Percentiles rank a stretch among this genome's conserved stretches.
phyloP scores from a whole-genome alignment of 2,888 invertebrate genomes.

The Amaurobius ferox region DNA sequence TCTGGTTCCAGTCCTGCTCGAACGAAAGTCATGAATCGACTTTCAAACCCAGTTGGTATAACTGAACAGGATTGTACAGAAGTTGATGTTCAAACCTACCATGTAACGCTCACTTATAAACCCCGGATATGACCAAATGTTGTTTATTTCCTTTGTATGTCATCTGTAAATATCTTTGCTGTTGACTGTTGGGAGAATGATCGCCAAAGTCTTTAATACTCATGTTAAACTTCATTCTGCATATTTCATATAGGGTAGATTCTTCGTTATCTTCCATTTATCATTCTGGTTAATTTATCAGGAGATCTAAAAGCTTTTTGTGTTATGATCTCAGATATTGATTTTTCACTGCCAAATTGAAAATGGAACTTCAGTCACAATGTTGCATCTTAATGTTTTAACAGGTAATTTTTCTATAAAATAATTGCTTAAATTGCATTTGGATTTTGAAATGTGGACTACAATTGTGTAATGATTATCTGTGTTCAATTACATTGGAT shows the following conservation, averaged over 20 bases:
- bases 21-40: conserved; percentile 38
- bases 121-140: conserved; percentile 78
- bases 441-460: not conserved
- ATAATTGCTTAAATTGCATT: not conserved
- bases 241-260: conserved; percentile 20
- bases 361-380: not conserved
- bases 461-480: not conserved
- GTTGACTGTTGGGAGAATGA: conserved; percentile 36
- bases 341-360: conserved; percentile 34
- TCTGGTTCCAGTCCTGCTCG: conserved; percentile 58
- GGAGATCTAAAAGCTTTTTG: not conserved
- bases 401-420: no score
- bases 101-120: conserved; percentile 80
- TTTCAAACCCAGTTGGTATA: conserved; percentile 71
- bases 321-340: conserved; percentile 32
- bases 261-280: conserved; percentile 18
- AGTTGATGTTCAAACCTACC: conserved; percentile 80
- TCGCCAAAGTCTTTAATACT: conserved; percentile 38
- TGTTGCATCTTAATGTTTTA: not conserved
- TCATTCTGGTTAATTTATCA: not conserved
- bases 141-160: conserved; percentile 17
- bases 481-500: no score
- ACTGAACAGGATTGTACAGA: conserved; percentile 79
- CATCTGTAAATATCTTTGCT: conserved; percentile 49
- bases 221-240: conserved; percentile 15